Evolutionary conservation across 2,888 invertebrate genomes (phyloP).

Genomic region (Pharmacophagus antenor): DNA sequence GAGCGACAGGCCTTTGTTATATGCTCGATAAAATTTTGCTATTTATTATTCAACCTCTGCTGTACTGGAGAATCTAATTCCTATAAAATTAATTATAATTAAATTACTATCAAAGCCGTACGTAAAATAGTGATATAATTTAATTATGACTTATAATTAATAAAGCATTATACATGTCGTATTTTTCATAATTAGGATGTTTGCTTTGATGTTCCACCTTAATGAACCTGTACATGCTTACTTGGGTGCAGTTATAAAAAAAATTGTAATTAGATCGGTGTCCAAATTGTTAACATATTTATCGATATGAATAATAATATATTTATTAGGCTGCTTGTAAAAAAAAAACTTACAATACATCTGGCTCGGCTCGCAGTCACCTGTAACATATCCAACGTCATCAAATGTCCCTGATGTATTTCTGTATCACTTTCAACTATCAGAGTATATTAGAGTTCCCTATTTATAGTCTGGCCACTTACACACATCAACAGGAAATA

Average conservation of each 20-base stretch:
- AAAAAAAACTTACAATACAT: background rate
- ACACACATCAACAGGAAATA: slow-evolving; percentile 21
- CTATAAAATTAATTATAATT: too few species aligned
- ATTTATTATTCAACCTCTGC: background rate
- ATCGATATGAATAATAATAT: background rate
- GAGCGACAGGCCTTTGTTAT: too few species aligned
- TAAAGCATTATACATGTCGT: background rate
- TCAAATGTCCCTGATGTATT: slow-evolving; percentile 14
- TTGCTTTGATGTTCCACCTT: background rate
- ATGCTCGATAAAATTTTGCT: background rate
- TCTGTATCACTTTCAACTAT: slow-evolving; percentile 3
- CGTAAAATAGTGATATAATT: too few species aligned
- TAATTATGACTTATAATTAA: too few species aligned
- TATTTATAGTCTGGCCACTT: slow-evolving; percentile 9
- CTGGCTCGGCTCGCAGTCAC: background rate
- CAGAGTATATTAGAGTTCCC: slow-evolving; percentile 4
- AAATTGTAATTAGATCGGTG: too few species aligned
- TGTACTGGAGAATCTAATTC: background rate
- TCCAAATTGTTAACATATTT: too few species aligned
- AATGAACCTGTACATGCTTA: background rate
- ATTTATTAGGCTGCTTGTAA: background rate
- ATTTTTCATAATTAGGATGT: too few species aligned
- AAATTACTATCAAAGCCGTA: background rate
- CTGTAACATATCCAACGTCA: slow-evolving; percentile 13
- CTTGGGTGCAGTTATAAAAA: too few species aligned